Percentiles rank a stretch among this genome's conserved stretches.
Evolutionary conservation across 2,797 vertebrate genomes (phyloP).

Genomic region (Carapus acus): DNA sequence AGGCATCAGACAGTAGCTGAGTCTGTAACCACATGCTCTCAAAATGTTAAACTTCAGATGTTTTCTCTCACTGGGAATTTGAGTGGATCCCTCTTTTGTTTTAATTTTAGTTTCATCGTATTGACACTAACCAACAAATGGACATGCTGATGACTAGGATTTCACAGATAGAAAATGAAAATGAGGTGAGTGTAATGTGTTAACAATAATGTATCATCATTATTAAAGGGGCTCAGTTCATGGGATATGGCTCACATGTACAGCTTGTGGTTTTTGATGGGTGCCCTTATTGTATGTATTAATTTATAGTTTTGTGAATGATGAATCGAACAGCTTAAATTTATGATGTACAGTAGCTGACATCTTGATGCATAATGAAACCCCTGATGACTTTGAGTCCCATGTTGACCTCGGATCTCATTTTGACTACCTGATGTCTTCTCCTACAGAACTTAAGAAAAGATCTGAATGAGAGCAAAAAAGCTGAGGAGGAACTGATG

Average conservation of each 20-base stretch:
- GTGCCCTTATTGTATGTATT: too few relatives aligned
- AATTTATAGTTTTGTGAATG: too few relatives aligned
- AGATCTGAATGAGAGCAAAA: constrained; percentile 70
- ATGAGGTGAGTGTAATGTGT: constrained; percentile 56
- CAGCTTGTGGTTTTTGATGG: too few relatives aligned
- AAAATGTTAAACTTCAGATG: too few relatives aligned
- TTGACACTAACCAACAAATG: constrained; percentile 46
- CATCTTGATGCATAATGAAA: too few relatives aligned
- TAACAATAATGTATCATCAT: too few relatives aligned
- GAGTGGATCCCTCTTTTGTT: constrained; percentile 8
- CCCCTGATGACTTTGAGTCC: background rate
- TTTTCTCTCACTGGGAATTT: background rate
- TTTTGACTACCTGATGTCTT: constrained; percentile 1
- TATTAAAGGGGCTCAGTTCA: too few relatives aligned
- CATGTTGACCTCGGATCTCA: background rate
- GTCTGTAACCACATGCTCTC: background rate
- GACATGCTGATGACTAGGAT: constrained; percentile 69
- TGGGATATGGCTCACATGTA: too few relatives aligned
- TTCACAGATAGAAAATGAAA: constrained; percentile 71
- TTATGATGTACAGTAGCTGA: too few relatives aligned
- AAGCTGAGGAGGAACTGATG: constrained; percentile 70
- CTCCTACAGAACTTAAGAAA: constrained; percentile 66
- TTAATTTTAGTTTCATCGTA: constrained; percentile 59
- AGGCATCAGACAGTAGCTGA: background rate
- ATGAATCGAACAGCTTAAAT: too few relatives aligned